Base-by-base conservation (phyloP, 1,140 invertebrate species). In the Pachyrhynchus sulphureomaculatus region DNA sequence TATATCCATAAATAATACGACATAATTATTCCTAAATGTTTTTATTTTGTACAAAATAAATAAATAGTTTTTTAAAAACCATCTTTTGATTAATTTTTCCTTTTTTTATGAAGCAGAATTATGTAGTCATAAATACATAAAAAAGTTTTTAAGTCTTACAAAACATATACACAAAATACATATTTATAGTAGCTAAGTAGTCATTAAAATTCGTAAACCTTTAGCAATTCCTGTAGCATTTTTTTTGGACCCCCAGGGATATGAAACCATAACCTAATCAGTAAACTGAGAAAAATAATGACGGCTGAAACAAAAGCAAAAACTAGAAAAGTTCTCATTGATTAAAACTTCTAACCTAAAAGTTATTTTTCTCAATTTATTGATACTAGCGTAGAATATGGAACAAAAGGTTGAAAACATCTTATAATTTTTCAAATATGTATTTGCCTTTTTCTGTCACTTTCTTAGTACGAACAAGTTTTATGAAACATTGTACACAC, bases 151-250 rank as follows among this genome's bases (percentile, higher is more conserved):
- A n/a, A 44, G 55, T 66, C 48, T 58, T 62, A 66, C 59, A 58
- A 66, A 62, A 62, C 64, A 66, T 62, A 57, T 62, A 66, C 64
- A 66, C 58, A 62, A 66, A 65, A 56, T 56, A 56, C 53, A 56
- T 34, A 58, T 48, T 58, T 21, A 42, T 48, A 41, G 34, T 42
- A 41, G 51, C 23, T 39, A 54, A 42, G 44, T 39, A 44, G 21
- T 20, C n/a, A 36, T 48, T 58, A 58, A 47, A 58, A 44, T 34
- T 48, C 39, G 33, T 4, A 32, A 47, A 58, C 41, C 42, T 44
- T 33, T 56, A 44, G 15, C 4, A 51, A 17, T 13, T 36, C 39
- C 20, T 6, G 17, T 18, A 34, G 23, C 36, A 51, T 18, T 13
- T 21, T 6, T 12, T 26, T 53, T 53, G 51, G 51, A 53, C 51